Evolutionary conservation across 2,888 invertebrate genomes (phyloP).

Genomic region (Papilio elwesi): DNA sequence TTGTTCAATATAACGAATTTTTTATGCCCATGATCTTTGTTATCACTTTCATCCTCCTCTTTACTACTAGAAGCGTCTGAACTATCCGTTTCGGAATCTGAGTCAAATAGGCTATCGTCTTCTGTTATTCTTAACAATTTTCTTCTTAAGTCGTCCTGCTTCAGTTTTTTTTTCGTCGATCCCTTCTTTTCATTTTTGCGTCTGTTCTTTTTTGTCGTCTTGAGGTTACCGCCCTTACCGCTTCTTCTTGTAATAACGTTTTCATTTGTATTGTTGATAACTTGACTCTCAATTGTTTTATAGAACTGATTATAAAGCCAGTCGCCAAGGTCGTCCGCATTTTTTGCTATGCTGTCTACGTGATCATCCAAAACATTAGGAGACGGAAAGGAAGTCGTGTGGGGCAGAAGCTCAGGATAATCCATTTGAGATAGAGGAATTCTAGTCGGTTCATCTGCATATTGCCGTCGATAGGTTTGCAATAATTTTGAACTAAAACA

Average conservation of each 20-base stretch:
- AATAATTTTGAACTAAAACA: conserved; percentile 65
- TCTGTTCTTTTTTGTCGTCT: conserved; percentile 40
- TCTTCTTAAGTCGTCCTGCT: conserved; percentile 57
- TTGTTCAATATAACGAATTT: conserved; percentile 71
- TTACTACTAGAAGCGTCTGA: conserved; percentile 44
- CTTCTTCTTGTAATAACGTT: conserved; percentile 61
- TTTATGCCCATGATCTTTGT: conserved; percentile 66
- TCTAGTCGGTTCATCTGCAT: conserved; percentile 54
- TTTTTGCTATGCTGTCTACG: conserved; percentile 62
- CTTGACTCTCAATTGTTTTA: conserved; percentile 75
- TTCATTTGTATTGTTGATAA: conserved; percentile 66
- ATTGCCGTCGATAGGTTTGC: conserved; percentile 57
- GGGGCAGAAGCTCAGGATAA: conserved; percentile 42
- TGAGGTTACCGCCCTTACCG: conserved; percentile 44
- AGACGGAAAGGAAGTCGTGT: conserved; percentile 48
- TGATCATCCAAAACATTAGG: conserved; percentile 53
- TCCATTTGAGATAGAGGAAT: conserved; percentile 42
- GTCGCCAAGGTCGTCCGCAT: conserved; percentile 71
- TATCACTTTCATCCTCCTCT: conserved; percentile 38
- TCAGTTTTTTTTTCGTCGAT: conserved; percentile 48
- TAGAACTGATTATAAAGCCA: conserved; percentile 80
- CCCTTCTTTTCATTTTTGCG: conserved; percentile 44
- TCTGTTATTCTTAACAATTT: conserved; percentile 70
- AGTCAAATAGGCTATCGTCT: conserved; percentile 72
- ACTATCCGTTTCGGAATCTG: conserved; percentile 52